Conservation (phyloP, 2,113 vertebrate genomes). For the Ranitomeya imitator region DNA sequence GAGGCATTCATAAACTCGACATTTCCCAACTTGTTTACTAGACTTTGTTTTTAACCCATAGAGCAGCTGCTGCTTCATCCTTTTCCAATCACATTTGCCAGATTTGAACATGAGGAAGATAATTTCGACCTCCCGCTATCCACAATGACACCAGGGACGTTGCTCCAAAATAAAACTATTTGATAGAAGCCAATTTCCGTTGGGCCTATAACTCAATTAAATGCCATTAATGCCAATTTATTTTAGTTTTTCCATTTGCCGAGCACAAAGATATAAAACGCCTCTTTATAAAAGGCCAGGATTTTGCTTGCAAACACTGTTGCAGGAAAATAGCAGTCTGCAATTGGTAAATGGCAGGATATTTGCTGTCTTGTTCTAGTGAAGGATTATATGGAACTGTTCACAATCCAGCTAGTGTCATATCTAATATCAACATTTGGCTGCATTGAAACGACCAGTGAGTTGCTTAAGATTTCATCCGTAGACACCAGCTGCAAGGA, state of each 20-base stretch:
- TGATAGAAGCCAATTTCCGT: slow-evolving; percentile 31
- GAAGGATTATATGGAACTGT: slow-evolving; percentile 4
- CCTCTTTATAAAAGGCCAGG: slow-evolving; percentile 14
- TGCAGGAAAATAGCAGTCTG: slow-evolving; percentile 33
- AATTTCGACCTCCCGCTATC: slow-evolving; percentile 36
- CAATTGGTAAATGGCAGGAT: slow-evolving; percentile 11
- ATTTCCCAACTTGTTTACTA: slow-evolving; percentile 39
- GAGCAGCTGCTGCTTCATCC: slow-evolving; percentile 39
- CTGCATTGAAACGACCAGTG: background rate
- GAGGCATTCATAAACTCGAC: slow-evolving; percentile 14
- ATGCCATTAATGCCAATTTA: slow-evolving; percentile 38
- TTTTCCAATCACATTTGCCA: slow-evolving; percentile 38
- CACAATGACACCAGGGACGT: slow-evolving; percentile 1
- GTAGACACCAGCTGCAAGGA: background rate
- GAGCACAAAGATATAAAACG: slow-evolving; percentile 7
- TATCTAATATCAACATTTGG: background rate
- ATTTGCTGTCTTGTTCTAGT: background rate
- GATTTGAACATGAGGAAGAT: slow-evolving; percentile 38
- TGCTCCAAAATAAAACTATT: slow-evolving; percentile 37
- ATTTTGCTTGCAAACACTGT: slow-evolving; percentile 27
- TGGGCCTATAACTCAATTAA: slow-evolving; percentile 42
- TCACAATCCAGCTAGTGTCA: background rate
- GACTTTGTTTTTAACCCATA: slow-evolving; percentile 30
- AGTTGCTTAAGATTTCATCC: background rate
- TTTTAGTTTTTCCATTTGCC: slow-evolving; percentile 20